Evolutionary conservation across 2,888 invertebrate species (phyloP).

Genomic region (Eupelmus urozonus): DNA sequence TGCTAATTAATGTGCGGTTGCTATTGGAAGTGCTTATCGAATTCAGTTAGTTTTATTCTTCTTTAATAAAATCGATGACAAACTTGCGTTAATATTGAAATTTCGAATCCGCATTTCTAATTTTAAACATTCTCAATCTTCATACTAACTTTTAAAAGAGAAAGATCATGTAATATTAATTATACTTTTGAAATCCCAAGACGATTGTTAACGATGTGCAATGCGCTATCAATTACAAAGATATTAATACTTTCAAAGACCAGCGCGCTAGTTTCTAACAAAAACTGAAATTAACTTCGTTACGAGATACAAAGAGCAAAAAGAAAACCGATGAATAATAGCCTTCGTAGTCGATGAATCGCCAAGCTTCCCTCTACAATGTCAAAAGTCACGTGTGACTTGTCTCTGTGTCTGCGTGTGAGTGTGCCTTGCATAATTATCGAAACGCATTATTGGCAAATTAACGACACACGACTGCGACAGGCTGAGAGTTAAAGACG

Average conservation of each 20-base stretch:
- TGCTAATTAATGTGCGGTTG: constrained; percentile 21
- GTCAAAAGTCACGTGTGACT: constrained; percentile 1
- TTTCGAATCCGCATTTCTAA: not conserved
- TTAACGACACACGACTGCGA: not conserved
- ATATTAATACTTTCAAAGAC: constrained; percentile 22
- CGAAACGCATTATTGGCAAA: constrained; percentile 10
- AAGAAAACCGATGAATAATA: constrained; percentile 12
- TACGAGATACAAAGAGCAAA: constrained; percentile 2
- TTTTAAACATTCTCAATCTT: not conserved
- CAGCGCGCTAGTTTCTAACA: constrained; percentile 5
- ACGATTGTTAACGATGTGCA: not conserved
- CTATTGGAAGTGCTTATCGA: constrained; percentile 18
- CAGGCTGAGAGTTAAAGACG: not conserved
- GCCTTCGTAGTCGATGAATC: not conserved
- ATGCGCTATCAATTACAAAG: constrained; percentile 27
- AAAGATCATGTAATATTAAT: constrained; percentile 10
- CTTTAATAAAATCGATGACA: too few species aligned
- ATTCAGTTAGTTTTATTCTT: not conserved
- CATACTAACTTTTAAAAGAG: constrained; percentile 2
- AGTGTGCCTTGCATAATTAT: constrained; percentile 42
- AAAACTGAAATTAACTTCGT: constrained; percentile 18
- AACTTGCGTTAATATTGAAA: too few species aligned
- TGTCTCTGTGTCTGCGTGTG: too few species aligned
- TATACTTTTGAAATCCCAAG: not conserved
- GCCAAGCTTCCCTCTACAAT: not conserved